These are phyloP conservation scores for Lymantria dispar DNA, from an alignment of 2,888 invertebrate genomes.

Conservation along the genomic window DNA sequence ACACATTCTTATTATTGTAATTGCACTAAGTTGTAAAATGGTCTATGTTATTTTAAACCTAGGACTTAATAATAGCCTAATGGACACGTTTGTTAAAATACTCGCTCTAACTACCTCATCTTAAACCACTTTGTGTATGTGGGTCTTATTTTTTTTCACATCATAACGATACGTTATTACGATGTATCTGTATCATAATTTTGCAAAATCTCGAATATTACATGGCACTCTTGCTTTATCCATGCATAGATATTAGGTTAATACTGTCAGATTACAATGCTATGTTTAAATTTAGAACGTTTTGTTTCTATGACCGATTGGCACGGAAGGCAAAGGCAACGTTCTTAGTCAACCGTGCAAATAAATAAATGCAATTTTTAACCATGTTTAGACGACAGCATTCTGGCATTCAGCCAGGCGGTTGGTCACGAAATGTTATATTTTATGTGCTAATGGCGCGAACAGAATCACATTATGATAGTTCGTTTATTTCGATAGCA, in stretches of 20 bases:
- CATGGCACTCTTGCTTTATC: neutral
- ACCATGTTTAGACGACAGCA: conserved; percentile 36
- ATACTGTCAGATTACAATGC: conserved; percentile 18
- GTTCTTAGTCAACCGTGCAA: conserved; percentile 11
- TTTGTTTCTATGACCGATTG: conserved; percentile 28
- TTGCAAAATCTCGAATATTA: neutral
- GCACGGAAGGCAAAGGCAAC: conserved; percentile 21
- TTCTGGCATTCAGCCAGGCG: conserved; percentile 46
- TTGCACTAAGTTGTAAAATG: too few relatives aligned
- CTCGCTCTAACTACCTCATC: too few relatives aligned
- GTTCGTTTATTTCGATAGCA: conserved; percentile 47
- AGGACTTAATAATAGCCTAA: too few relatives aligned
- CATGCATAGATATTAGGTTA: conserved; percentile 7
- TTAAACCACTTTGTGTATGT: too few relatives aligned
- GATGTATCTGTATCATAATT: neutral
- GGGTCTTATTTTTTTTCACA: too few relatives aligned
- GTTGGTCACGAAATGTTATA: conserved; percentile 46
- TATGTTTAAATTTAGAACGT: conserved; percentile 11
- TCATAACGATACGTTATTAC: neutral
- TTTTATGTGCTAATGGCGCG: conserved; percentile 57
- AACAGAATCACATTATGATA: conserved; percentile 63
- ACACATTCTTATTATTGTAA: too few relatives aligned
- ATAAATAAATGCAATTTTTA: conserved; percentile 45
- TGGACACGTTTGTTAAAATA: too few relatives aligned
- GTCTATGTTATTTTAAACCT: too few relatives aligned